Conservation (phyloP, 2,113 vertebrate species). For the Apistogramma diplotaenia region DNA sequence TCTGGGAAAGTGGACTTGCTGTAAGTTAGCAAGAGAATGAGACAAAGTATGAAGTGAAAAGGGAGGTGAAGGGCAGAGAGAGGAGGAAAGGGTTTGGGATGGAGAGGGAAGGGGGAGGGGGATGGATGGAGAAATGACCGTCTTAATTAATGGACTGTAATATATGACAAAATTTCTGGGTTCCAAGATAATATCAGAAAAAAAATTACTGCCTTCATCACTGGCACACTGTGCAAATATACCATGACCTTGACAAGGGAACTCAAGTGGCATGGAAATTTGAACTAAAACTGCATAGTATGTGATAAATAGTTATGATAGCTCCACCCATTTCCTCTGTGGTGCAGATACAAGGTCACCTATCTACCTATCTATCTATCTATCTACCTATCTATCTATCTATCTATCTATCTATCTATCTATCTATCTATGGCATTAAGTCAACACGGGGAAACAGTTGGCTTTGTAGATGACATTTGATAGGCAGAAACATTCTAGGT, state of each 20-base stretch:
- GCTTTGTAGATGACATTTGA: neutral
- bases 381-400: neutral
- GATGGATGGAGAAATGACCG: slow-evolving; percentile 25
- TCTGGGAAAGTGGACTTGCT: neutral
- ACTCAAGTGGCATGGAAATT: slow-evolving; percentile 18
- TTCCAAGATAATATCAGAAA: slow-evolving; percentile 66
- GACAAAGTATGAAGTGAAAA: slow-evolving; percentile 26
- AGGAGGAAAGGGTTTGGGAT: slow-evolving; percentile 44
- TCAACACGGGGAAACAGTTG: neutral
- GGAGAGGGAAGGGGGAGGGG: slow-evolving; percentile 39
- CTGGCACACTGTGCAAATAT: slow-evolving; percentile 50
- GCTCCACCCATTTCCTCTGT: slow-evolving; percentile 6
- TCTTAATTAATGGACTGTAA: slow-evolving; percentile 69
- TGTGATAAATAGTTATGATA: slow-evolving; percentile 50
- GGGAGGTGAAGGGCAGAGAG: slow-evolving; percentile 30
- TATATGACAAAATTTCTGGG: slow-evolving; percentile 55
- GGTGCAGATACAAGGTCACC: neutral
- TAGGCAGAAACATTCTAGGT: neutral
- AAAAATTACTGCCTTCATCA: slow-evolving; percentile 57
- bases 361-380: neutral
- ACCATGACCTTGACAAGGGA: slow-evolving; percentile 56
- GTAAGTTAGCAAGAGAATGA: slow-evolving; percentile 32
- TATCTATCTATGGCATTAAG: neutral
- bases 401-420: too few relatives aligned
- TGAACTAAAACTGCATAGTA: slow-evolving; percentile 16